Percentiles rank a stretch among this genome's conserved stretches.
phyloP scores from a whole-genome alignment of 2,888 invertebrate species.

The Entomobrya multifasciata region DNA sequence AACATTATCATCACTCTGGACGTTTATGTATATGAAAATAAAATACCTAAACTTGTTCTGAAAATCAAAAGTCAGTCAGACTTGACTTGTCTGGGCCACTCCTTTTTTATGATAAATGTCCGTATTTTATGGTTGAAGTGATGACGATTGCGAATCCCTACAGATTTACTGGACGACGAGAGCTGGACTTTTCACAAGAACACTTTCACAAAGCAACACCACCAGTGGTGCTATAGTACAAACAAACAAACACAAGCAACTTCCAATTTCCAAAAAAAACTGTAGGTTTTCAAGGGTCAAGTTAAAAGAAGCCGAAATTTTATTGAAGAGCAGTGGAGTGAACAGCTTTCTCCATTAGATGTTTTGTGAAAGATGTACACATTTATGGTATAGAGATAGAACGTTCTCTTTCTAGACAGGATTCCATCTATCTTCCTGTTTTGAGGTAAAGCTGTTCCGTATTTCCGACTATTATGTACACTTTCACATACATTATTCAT shows the following conservation, averaged over 20 bases:
- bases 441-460: neutral
- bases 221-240: too few relatives aligned
- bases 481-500: conserved; percentile 11
- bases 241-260: too few relatives aligned
- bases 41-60: neutral
- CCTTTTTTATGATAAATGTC: conserved; percentile 21
- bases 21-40: neutral
- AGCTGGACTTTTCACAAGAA: neutral
- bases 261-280: neutral
- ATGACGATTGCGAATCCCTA: conserved; percentile 31
- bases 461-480: neutral
- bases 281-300: conserved; percentile 15
- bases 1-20: conserved; percentile 1
- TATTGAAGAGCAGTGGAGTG: conserved; percentile 25
- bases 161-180: neutral
- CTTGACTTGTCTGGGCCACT: conserved; percentile 14
- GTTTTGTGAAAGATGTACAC: conserved; percentile 14
- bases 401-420: neutral
- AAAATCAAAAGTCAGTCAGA: neutral
- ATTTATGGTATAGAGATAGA: too few relatives aligned
- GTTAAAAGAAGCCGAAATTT: conserved; percentile 39
- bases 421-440: neutral
- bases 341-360: conserved; percentile 21
- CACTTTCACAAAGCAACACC: neutral
- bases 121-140: conserved; percentile 26